Evolutionary conservation across 2,797 vertebrate species (phyloP), one percentile per base, ranked within the genome.

Genomic region (Meda fulgida): DNA sequence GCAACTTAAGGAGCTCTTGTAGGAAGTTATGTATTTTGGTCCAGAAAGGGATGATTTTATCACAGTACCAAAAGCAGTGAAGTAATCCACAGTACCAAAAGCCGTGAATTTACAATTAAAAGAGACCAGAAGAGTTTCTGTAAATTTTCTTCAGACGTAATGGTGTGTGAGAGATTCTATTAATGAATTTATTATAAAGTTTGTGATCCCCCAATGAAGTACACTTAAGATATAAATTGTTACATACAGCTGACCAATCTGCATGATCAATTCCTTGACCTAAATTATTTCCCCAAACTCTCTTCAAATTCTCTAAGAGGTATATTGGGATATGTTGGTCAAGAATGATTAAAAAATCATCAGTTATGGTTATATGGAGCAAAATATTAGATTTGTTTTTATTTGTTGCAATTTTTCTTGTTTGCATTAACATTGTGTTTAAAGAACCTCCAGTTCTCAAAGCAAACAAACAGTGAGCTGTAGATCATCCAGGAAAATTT

Each of bases 401-500:
- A 13, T 43, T 43, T 13, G 4, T 43, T 43, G 11, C 1, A 19
- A 23, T 76, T 38, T 75, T 7, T 23, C 0, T 70, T 40, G 0
- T 8, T 69, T 70, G 77, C 65, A 63, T 40, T 65, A 63, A 60
- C 70, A 73, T 48, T 69, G 43, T 75, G 75, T 78, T 73, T 55
- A 29, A 40, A 67, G 29, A 65, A 21, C 53, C 79, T 43, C 11
- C 21, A 55, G 38, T 67, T 79, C 43, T 63, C 26, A 14, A 34
- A 34, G 3, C 69, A 79, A 85, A 80, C 48, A 58, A 80, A 78
- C 67, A 19, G 58, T 31, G 14, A 53, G 8, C 81, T 29, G 21
- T 29, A 38, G 26, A 34, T n/a, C 67, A 70, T 79, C 58, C 38
- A 29, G 34, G 53, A 43, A 51, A 21, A 78, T 31, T 40, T 4